phyloP scores from a whole-genome alignment of 92 coral and sea anemone genomes.

The Palythoa grandis region DNA sequence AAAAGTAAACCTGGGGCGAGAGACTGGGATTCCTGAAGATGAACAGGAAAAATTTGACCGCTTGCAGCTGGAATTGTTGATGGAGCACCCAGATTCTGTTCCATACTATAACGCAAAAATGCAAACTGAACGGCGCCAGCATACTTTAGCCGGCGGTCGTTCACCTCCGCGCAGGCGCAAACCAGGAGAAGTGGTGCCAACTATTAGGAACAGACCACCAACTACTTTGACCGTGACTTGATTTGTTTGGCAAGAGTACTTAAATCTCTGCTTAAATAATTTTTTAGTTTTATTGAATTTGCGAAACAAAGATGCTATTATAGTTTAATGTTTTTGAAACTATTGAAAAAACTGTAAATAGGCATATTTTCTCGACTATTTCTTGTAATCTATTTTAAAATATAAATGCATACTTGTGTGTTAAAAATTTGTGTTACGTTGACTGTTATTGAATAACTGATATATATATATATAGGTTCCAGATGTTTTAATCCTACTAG shows the following conservation, averaged over 20 bases:
- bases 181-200: conserved; percentile 82
- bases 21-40: conserved; percentile 83
- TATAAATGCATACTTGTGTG: not conserved
- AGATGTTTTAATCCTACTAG: too few relatives aligned
- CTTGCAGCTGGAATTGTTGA: conserved; percentile 91
- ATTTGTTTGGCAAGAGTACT: not conserved
- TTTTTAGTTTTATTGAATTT: not conserved
- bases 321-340: not conserved
- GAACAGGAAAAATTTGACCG: conserved; percentile 99
- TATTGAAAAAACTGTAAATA: not conserved
- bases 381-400: not conserved
- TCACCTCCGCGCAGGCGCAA: conserved; percentile 65
- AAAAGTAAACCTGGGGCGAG: conserved; percentile 68
- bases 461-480: too few relatives aligned
- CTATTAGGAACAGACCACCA: conserved; percentile 91
- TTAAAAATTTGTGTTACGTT: not conserved
- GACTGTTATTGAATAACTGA: not conserved
- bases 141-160: conserved; percentile 79
- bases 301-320: not conserved
- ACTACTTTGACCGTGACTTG: conserved; percentile 78
- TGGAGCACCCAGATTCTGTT: conserved; percentile 99
- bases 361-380: not conserved
- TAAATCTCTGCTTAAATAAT: not conserved
- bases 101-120: conserved; percentile 97
- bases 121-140: conserved; percentile 97